Base-by-base conservation (phyloP, 2,888 invertebrate species). In the Imbricaverruca yamaguchii region DNA sequence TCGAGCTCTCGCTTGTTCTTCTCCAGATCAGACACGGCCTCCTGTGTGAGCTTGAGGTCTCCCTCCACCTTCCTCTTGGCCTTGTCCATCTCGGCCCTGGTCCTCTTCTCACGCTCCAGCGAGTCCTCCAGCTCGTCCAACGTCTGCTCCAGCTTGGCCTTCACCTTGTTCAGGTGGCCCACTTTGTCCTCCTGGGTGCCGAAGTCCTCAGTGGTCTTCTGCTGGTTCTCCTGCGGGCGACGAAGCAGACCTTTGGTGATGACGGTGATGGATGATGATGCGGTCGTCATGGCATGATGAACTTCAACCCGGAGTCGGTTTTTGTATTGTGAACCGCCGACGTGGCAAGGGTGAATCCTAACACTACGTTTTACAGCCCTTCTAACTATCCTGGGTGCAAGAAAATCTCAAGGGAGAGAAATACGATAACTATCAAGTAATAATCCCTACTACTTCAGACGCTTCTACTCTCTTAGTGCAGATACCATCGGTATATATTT, bases 101-200 rank as follows among this genome's bases (percentile, higher is more conserved):
- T 91, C 90, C 98, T 98, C 96, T 99, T 99, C 90, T 99, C 99
- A 86, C 98, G 95, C 90, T 98, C 98, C 86, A 99, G 91, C 83
- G 96, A 96, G 89, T 98, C 98, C 89, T 99, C 98, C 85, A 99
- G 91, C 89, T 98, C 98, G 88, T 99, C 98, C 84, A 99, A 92
- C 87, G 97, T 97, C 90, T 96, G 96, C 89, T 99, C 98, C 88
- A 99, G 92, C 90, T 99, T 99, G 87, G 95, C 93, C 91, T 99
- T 98, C 85, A 98, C 96, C 90, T 98, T 98, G 92, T 95, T 98
- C 88, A 98, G 92, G 91, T 99, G 98, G 91, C 98, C 98, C 88
- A 97, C 95, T 90, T 99, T 99, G 91, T 99, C 98, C 89, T 99
- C 98, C 86, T 97, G 96, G 84, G 96, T 96, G 86, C 89, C 87